phyloP scores from a whole-genome alignment of 2,888 invertebrate genomes.

The Ptychoptera albimana region DNA sequence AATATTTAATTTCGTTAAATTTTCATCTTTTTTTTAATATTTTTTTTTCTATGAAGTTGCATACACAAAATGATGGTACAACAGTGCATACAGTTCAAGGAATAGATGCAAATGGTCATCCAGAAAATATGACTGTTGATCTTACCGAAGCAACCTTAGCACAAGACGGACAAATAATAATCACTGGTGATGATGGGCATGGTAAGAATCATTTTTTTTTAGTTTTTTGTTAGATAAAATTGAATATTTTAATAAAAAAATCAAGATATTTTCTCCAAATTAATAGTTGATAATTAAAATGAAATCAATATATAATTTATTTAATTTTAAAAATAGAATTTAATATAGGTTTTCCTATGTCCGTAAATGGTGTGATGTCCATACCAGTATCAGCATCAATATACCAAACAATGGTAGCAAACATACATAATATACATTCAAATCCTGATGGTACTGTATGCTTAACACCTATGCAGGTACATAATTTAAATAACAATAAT shows the following conservation, averaged over 20 bases:
- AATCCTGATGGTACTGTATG: slow-evolving; percentile 66
- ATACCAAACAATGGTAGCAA: slow-evolving; percentile 92
- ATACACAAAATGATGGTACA: slow-evolving; percentile 45
- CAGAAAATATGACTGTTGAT: slow-evolving; percentile 70
- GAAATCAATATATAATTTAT: neutral
- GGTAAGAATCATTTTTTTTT: slow-evolving; percentile 34
- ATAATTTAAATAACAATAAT: slow-evolving; percentile 19
- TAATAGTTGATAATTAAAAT: neutral
- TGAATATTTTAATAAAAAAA: slow-evolving; percentile 1
- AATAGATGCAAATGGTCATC: slow-evolving; percentile 54
- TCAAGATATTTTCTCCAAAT: neutral
- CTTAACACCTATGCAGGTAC: slow-evolving; percentile 73
- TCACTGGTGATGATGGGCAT: slow-evolving; percentile 89
- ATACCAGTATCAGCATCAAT: slow-evolving; percentile 89
- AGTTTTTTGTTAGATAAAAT: neutral
- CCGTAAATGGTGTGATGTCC: slow-evolving; percentile 86
- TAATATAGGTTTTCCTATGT: slow-evolving; percentile 42
- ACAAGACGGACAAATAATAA: slow-evolving; percentile 87
- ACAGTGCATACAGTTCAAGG: slow-evolving; percentile 51
- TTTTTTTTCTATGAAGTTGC: slow-evolving; percentile 33
- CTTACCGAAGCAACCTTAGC: slow-evolving; percentile 82
- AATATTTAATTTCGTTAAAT: slow-evolving; percentile 2
- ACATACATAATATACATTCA: slow-evolving; percentile 61
- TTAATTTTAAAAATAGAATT: neutral
- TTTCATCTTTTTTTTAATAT: slow-evolving; percentile 6